Base-by-base conservation (phyloP, 1,140 invertebrate species). In the Drosophila hydei region DNA sequence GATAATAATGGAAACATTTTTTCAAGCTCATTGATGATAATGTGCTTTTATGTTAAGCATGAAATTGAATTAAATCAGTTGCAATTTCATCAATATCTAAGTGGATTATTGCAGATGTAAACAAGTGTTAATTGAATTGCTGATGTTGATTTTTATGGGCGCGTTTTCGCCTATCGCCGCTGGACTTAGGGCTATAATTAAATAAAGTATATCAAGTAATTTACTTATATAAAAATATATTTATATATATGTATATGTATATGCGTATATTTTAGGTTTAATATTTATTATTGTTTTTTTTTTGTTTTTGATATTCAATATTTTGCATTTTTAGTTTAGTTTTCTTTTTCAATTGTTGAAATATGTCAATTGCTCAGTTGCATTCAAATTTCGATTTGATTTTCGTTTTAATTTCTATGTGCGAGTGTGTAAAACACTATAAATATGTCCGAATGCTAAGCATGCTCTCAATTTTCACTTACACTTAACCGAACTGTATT, bases 401-500 rank as follows among this genome's bases (percentile, higher is more conserved):
- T 25, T 45, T 33, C 27, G 38, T 16, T 16, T 42, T 16, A 16
- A 42, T 67, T 43, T 63, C 30, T 58, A 60, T 60, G 45, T 77
- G 72, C 72, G 77, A 64, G 56, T 74, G 79, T 64, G 75, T 72
- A 63, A 43, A 67, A 81, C 79, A 80, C 81, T 77, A 59, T 75
- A 87, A 77, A 85, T 81, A 87, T 81, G 70, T 87, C 83, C 71
- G 81, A 87, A 87, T 87, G 83, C 83, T 87, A 78, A 68, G 83
- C 83, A 87, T 78, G 78, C 60, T 69, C 47, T 76, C 30, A 45
- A 36, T 75, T 64, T 74, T 30, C 51, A 70, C 79, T 63, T 84
- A 80, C 33, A 77, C 36, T 50, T 76, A 85, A 67, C 21, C 47
- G 42, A 48, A 45, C 19, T 59, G 43, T 36, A 40, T 56, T 30